Conservation (phyloP, 2,888 invertebrate genomes). For the Phanerotoma sp. region DNA sequence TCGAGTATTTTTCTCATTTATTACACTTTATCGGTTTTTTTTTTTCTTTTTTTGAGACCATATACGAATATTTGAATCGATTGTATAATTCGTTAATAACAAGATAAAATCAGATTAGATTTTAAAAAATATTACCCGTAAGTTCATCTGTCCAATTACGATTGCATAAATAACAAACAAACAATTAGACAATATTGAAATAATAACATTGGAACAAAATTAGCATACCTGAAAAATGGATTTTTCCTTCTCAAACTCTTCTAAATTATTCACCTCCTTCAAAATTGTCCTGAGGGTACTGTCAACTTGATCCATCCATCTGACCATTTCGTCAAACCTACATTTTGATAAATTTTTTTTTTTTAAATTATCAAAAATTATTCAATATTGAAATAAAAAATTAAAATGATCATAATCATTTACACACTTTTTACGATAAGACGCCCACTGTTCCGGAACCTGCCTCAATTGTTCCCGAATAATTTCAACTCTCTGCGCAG, state of each 20-base stretch:
- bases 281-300: slow-evolving; percentile 79
- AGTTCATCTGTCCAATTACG: slow-evolving; percentile 45
- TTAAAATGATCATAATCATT: not conserved
- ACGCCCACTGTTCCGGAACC: slow-evolving; percentile 89
- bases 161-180: slow-evolving; percentile 33
- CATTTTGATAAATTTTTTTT: slow-evolving; percentile 9
- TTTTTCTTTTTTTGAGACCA: too few species aligned
- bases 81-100: not conserved
- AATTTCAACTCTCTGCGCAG: slow-evolving; percentile 70
- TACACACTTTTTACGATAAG: slow-evolving; percentile 71
- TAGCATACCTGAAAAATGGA: slow-evolving; percentile 80
- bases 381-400: too few species aligned
- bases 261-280: slow-evolving; percentile 79
- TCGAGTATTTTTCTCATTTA: too few species aligned
- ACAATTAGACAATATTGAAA: slow-evolving; percentile 16
- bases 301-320: slow-evolving; percentile 92
- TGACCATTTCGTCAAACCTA: slow-evolving; percentile 75
- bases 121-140: slow-evolving; percentile 46
- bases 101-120: not conserved
- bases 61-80: too few species aligned
- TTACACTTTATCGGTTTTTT: too few species aligned
- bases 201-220: slow-evolving; percentile 6
- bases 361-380: too few species aligned
- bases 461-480: slow-evolving; percentile 75
- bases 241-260: slow-evolving; percentile 89